Base-by-base conservation (phyloP, 2,888 invertebrate genomes). In the Ochropleura leucogaster region DNA sequence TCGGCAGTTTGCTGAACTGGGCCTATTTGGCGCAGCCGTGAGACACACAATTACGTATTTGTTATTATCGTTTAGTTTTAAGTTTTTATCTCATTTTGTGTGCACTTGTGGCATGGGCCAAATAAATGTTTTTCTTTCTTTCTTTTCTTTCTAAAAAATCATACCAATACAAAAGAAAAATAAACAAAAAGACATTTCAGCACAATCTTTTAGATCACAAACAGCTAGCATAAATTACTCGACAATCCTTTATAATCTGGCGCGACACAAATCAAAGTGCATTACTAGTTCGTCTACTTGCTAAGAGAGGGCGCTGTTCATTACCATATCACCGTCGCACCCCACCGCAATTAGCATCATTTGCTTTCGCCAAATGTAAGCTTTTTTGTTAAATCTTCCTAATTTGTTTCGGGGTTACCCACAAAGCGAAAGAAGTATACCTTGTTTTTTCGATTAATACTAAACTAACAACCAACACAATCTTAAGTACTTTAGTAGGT, bases 321-420 rank as follows among this genome's bases (percentile, higher is more conserved):
- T 94, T 93, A 92, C 85, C 93, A 92, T 92, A 90, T 89, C 90
- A 89, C 82, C 79, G 64, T 72, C 60, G 55, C 66, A 81, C 88
- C 86, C 83, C 59, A 78, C 79, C 84, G 84, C 90, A 92, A 94
- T 95, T 94, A 94, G 90, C 93, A 91, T 91, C 86, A 89, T 91
- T 94, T 93, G 94, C 92, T 92, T 92, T 89, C 86, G 84, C 87
- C 88, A 87, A 89, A 91, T 89, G 89, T 86, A 86, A 91, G 91
- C 90, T 93, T 94, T 94, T 94, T 92, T 89, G 91, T 88, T 90
- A 92, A 93, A 91, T 90, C 93, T 92, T 90, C 90, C 92, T 93
- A 93, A 94, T 93, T 94, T 92, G 87, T 87, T 84, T 85, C 76
- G 67, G 89, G 86, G 89, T 90, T 89, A 85, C 82, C 78, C 16